Evolutionary conservation across 2,113 vertebrate species (phyloP), one percentile per base, ranked within the genome.

Genomic region (Proterorhinus semilunaris): DNA sequence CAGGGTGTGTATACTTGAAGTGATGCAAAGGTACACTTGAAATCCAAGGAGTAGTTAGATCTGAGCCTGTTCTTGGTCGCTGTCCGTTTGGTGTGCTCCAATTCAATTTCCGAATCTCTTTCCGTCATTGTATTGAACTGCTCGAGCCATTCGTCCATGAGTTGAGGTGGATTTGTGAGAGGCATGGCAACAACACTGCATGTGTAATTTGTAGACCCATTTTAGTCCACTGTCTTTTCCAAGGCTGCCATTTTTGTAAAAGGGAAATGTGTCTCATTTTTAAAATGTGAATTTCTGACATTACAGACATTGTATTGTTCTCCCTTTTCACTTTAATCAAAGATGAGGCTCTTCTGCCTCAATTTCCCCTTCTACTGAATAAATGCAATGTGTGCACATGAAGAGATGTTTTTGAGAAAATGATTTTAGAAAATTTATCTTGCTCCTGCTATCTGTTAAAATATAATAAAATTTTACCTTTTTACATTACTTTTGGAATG

Each of bases 381-480:
- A 79, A 88, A 90, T 91, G 89, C 87, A 88, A 87, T 76, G 84
- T 82, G 75, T 86, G 87, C 87, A 91, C 88, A 86, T 87, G 77
- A 80, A 81, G 83, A 87, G 78, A 90, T 86, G 84, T 88, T 86
- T 88, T 87, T 88, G 66, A 83, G 78, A 87, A 81, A 83, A 81
- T 86, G 76, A 82, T 84, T 90, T 87, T 83, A 76, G 73, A 82
- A 89, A 80, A 84, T 75, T 77, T 69, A 84, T 71, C 74, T 79
- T 72, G 81, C 64, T 71, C 69, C 82, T 6, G 45, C 71, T 79
- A 69, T 88, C 84, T 91, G 88, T 90, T 83, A 89, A 87, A 88
- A 72, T 86, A 82, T 82, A 93, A 93, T 93, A 91, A 87, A 91
- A 86, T 86, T 79, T 89, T 82, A 80, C 79, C 81, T 90, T 92